These are phyloP conservation scores for Sus cebifrons DNA, from an alignment of 2,797 vertebrate species.

Conservation along the genomic window DNA sequence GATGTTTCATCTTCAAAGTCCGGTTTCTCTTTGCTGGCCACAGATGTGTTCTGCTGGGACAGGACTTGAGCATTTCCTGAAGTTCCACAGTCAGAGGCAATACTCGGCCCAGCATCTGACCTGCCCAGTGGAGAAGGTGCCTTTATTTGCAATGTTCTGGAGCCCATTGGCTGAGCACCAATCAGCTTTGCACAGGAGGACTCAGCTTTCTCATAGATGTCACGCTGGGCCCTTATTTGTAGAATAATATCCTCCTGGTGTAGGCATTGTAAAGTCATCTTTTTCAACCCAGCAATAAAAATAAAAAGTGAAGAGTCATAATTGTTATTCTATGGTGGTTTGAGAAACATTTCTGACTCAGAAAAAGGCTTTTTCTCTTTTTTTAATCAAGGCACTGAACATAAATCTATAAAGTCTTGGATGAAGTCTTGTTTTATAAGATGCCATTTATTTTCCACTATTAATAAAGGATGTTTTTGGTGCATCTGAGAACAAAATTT, in stretches of 20 bases:
- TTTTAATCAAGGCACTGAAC: constrained; percentile 67
- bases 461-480: constrained; percentile 26
- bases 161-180: constrained; percentile 79
- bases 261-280: constrained; percentile 68
- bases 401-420: constrained; percentile 49
- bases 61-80: constrained; percentile 62
- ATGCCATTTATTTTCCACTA: constrained; percentile 55
- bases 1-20: constrained; percentile 74
- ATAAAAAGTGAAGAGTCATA: constrained; percentile 78
- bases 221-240: constrained; percentile 86
- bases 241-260: constrained; percentile 81
- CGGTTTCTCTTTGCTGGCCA: constrained; percentile 58
- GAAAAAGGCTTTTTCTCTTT: constrained; percentile 66
- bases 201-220: constrained; percentile 84
- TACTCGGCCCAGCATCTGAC: background rate
- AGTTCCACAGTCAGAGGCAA: constrained; percentile 27
- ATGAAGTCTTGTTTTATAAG: constrained; percentile 41
- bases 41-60: background rate
- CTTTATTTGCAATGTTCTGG: constrained; percentile 74
- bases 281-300: constrained; percentile 79
- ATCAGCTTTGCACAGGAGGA: constrained; percentile 82
- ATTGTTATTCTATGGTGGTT: constrained; percentile 77
- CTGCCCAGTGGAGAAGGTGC: background rate
- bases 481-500: constrained; percentile 44
- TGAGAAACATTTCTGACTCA: constrained; percentile 75